These are phyloP conservation scores for Xestoiulus laeticollis DNA, from an alignment of 2,888 invertebrate genomes.

Conservation along the genomic window DNA sequence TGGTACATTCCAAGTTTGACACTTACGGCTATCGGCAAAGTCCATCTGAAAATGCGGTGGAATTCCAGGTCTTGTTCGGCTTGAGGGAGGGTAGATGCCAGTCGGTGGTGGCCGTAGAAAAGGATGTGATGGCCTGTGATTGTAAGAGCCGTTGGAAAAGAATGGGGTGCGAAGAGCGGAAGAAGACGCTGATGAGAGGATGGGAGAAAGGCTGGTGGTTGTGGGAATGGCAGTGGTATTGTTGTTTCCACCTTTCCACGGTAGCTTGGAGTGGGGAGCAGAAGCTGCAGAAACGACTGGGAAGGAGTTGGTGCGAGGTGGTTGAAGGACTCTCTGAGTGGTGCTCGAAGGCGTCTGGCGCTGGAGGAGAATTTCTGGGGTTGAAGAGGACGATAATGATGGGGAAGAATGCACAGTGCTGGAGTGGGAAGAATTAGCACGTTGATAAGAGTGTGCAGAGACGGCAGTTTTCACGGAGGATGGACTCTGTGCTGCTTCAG, in stretches of 20 bases:
- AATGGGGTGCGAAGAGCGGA: conserved; percentile 23
- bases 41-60: conserved; percentile 51
- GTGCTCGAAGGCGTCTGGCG: conserved; percentile 21
- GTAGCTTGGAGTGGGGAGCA: not conserved
- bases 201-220: not conserved
- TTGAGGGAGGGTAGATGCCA: not conserved
- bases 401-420: not conserved
- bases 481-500: not conserved
- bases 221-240: not conserved
- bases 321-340: not conserved
- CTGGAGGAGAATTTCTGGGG: not conserved
- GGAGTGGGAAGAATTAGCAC: not conserved
- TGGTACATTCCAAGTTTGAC: not conserved
- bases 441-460: conserved; percentile 9
- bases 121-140: conserved; percentile 48
- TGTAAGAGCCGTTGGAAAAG: conserved; percentile 6
- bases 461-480: not conserved
- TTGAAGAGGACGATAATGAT: conserved; percentile 21
- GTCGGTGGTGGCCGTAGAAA: conserved; percentile 47
- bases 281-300: not conserved
- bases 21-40: conserved; percentile 54
- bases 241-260: not conserved
- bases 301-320: not conserved
- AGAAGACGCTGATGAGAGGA: conserved; percentile 4
- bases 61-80: not conserved